Base-by-base conservation (phyloP, 2,797 vertebrate species). In the Acanthurus tractus region DNA sequence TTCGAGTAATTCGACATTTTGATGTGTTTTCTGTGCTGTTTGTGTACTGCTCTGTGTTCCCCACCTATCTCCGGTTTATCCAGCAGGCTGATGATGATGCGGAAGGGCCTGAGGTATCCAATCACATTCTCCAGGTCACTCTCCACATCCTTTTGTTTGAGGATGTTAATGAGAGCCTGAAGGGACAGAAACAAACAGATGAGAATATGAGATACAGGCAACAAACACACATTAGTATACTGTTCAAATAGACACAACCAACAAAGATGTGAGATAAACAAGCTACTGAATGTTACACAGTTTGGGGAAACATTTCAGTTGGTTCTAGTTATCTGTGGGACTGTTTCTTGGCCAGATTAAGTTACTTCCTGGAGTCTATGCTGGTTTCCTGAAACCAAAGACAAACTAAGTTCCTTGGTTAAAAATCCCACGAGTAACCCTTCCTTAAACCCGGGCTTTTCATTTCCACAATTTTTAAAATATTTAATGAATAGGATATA, bases 31-130 rank as follows among this genome's bases (percentile, higher is more conserved):
- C 76, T 75, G 12, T 67, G 42, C 8, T 13, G 40, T 45, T 50
- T 22, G 29, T 34, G 29, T 34, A 6, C 8, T 42, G 50, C 45
- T 84, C 44, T 49, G 18, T 22, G 63, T 50, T 74, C 0, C 17
- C 84, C 91, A 98, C 98, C 98, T 90, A 99, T 97, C 79, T 99
- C 98, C 0, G 96, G 95, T 91, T 99, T 99, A 94, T 99, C 98
- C 53, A 99, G 94, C 64, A 99, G 94, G 83, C 97, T 97, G 80
- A 97, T 85, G 2, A 99, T 95, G 88, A 99, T 96, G n/a, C 98
- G 94, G 92, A 99, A 99, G 6, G 98, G 98, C 94, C 95, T 95
- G 86, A 99, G 95, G 73, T 97, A 97, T 1, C 90, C 92, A 18
- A 94, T 94, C 53, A 96, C 83, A 7, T 95, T 97, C 48, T 98